Evolutionary conservation across 2,113 vertebrate species (phyloP), one percentile per base, ranked within the genome.

Genomic region (Dissostichus mawsoni): DNA sequence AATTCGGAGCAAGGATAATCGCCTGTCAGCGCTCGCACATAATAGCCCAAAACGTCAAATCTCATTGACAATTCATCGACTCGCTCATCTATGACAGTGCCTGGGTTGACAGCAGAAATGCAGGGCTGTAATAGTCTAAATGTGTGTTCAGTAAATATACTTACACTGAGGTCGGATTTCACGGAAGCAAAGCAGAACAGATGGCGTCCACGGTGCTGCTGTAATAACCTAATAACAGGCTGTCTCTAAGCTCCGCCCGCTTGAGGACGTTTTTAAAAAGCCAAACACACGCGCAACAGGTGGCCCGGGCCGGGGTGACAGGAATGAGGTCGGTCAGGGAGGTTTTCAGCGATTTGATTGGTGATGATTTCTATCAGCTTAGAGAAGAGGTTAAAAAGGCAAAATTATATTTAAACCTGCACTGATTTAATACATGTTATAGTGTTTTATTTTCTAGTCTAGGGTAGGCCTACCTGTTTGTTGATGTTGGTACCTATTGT

Each of bases 191-290:
- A 61, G 75, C 67, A 2, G 78, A 70, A 85, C 93, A 94, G 92
- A 92, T 93, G 93, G 93, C 80, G 86, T 57, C 63, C 69, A 45
- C 17, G 18, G 45, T n/a, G 73, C 50, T 45, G 73, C 50, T 63
- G 81, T 75, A 81, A 86, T 87, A 77, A 18, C 76, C 80, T 74
- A 81, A 86, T 87, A 77, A n/a, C 76, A 16, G 45, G 50, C 79
- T 82, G 77, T 81, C 82, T 68, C 58, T 64, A 78, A 83, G 92
- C 94, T 88, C 94, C 94, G 91, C 95, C 95, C 92, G 36, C 82
- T 48, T 52, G 51, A 69, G 51, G 88, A 92, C 80, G 86, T 63
- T 76, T 83, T 90, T 92, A 85, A 91, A 92, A 93, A 90, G 86
- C 85, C 81, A 78, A 86, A 86, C 87, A 81, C 87, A 74, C 73